Evolutionary conservation across 1,140 invertebrate species (phyloP), one percentile per base, ranked within the genome.

Genomic region (Reticulitermes speratus): DNA sequence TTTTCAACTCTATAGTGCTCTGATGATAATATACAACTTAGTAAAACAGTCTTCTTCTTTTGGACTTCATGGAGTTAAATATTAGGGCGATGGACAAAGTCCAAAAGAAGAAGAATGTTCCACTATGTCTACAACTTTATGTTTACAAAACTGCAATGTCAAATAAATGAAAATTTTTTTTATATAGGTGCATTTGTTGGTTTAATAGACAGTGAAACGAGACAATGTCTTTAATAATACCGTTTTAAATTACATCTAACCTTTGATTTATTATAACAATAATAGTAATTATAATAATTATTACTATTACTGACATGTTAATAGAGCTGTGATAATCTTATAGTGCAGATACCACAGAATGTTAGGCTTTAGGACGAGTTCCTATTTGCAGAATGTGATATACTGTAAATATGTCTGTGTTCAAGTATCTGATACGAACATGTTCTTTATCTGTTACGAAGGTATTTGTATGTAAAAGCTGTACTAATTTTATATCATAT

Each of bases 351-450:
- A n/a, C 65, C 8, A 9, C 25, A 14, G 11, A 30, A 9, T 12
- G 2, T 8, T 30, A 30, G 65, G n/a, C 7, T 75, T 75, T 3
- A 14, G 65, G 65, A 75, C 30, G 65, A 75, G 65, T 75, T 75
- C 65, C 65, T 75, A 75, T 75, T 30, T 75, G n/a, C 65, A 75
- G 65, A 75, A 30, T 75, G 65, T 75, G 65, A 75, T 75, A 75
- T 30, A 30, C n/a, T 75, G 65, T 75, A n/a, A 8, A 75, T 75
- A 75, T 30, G 25, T 75, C 5, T 21, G 38, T 65, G 21, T 65
- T 16, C 14, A 48, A 3, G 14, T 48, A 48, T 75, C 25, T 75
- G 65, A 75, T 75, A 75, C n/a, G 14, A 75, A 9, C n/a, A 30
- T 30, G 14, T 75, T 25, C 65, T 75, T 30, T 30, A 75, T 2